A percentile compares a stretch with the other conserved stretches of the same genome.
Evolutionary conservation across 2,888 invertebrate species (phyloP).

Genomic region (Cosmopolites sordidus): DNA sequence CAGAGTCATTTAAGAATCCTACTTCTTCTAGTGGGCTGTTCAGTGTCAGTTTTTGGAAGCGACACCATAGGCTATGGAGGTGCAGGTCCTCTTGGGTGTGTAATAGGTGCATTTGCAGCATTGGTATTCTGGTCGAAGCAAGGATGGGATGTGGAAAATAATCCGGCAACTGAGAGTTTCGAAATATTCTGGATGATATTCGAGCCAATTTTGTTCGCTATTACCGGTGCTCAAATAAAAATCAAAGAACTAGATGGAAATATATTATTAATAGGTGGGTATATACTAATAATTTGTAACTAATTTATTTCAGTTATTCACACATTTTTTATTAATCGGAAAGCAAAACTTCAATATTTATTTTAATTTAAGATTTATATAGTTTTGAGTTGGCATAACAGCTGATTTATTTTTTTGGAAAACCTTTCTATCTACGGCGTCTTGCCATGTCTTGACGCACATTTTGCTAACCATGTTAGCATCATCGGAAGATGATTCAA

Average conservation of each 20-base stretch:
- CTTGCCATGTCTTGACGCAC: too few relatives aligned
- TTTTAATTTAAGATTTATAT: too few relatives aligned
- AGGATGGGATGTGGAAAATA: slow-evolving; percentile 76
- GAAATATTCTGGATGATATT: slow-evolving; percentile 95
- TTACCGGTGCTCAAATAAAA: slow-evolving; percentile 91
- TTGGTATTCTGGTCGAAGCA: slow-evolving; percentile 49
- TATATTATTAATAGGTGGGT: slow-evolving; percentile 61
- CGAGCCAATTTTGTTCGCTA: slow-evolving; percentile 88
- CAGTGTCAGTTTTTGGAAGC: slow-evolving; percentile 83
- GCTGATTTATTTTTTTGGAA: too few relatives aligned
- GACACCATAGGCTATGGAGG: slow-evolving; percentile 68
- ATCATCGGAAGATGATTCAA: too few relatives aligned
- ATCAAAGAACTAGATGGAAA: slow-evolving; percentile 66
- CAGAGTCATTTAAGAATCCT: slow-evolving; percentile 70
- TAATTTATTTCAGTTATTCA: too few relatives aligned
- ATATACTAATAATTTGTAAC: too few relatives aligned
- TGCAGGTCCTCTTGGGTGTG: slow-evolving; percentile 78
- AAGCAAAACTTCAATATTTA: too few relatives aligned
- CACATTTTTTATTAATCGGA: too few relatives aligned
- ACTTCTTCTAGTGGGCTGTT: slow-evolving; percentile 74
- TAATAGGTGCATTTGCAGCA: slow-evolving; percentile 78
- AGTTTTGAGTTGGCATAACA: too few relatives aligned
- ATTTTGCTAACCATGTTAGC: too few relatives aligned
- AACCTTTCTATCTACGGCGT: too few relatives aligned
- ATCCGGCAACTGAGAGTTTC: slow-evolving; percentile 81